These are phyloP conservation scores for Phoebastria nigripes DNA, from an alignment of 2,797 vertebrate genomes.

Conservation along the genomic window DNA sequence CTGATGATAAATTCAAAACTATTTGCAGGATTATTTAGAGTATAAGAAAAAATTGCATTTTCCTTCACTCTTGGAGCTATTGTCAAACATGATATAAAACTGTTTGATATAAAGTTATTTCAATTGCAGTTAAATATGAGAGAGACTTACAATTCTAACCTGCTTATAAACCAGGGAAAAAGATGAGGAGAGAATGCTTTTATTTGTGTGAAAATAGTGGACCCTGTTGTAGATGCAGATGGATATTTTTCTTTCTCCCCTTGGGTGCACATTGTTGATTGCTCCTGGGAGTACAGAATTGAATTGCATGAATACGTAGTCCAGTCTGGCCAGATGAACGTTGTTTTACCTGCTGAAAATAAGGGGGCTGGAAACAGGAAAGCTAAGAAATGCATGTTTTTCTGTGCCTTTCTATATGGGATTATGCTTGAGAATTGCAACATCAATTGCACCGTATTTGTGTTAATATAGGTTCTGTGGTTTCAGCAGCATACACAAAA, in stretches of 20 bases:
- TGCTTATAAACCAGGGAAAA: neutral
- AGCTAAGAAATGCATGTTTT: neutral
- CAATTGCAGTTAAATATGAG: neutral
- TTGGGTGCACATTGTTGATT: neutral
- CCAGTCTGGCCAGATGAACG: neutral
- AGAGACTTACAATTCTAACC: neutral
- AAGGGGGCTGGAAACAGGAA: neutral
- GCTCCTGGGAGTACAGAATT: neutral
- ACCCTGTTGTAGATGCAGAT: neutral
- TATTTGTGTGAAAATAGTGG: neutral
- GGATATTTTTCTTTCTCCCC: neutral
- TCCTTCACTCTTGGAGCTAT: neutral
- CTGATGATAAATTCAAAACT: constrained; percentile 17
- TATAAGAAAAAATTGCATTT: neutral
- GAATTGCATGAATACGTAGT: neutral
- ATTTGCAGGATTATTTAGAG: constrained; percentile 10
- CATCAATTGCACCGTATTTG: fast-evolving
- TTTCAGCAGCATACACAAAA: neutral
- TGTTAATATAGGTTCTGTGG: neutral
- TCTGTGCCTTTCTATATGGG: neutral
- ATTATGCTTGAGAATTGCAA: neutral
- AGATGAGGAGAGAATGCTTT: neutral
- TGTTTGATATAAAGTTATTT: neutral
- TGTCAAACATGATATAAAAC: neutral
- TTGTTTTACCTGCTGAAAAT: neutral